These are phyloP conservation scores for Listronotus oregonensis DNA, from an alignment of 1,140 invertebrate species.

Conservation along the genomic window DNA sequence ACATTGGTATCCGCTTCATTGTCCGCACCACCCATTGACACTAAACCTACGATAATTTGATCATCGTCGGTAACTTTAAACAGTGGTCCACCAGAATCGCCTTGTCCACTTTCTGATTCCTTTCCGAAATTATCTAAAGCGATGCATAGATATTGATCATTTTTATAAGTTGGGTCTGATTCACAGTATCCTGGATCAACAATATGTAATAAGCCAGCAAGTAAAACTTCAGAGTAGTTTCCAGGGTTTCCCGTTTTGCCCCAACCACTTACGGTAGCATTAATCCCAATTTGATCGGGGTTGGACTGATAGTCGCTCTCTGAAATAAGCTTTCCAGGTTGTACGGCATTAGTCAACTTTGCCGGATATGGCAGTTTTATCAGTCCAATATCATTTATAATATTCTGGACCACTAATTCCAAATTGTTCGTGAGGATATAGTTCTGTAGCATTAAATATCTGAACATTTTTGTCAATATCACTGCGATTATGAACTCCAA, in stretches of 20 bases:
- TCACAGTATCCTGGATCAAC: not conserved
- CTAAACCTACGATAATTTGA: not conserved
- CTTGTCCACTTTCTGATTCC: not conserved
- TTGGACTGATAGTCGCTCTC: not conserved
- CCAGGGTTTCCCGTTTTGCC: not conserved
- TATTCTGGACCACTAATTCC: not conserved
- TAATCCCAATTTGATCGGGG: slow-evolving; percentile 1
- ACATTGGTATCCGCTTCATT: not conserved
- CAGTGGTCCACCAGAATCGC: not conserved
- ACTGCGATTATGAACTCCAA: not conserved
- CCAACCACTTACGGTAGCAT: slow-evolving; percentile 1
- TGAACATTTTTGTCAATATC: not conserved
- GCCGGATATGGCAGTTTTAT: not conserved
- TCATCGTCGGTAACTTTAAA: not conserved
- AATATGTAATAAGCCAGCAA: not conserved
- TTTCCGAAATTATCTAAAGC: not conserved
- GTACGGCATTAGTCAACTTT: not conserved
- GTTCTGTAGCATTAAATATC: not conserved
- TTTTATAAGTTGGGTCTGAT: not conserved
- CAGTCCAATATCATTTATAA: not conserved
- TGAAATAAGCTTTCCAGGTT: not conserved
- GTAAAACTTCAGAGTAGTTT: slow-evolving; percentile 1
- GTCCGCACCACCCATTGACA: not conserved
- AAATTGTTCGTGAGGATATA: not conserved
- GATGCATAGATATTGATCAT: not conserved